Conservation (phyloP, 2,888 invertebrate genomes). For the Corythucha ciliata region DNA sequence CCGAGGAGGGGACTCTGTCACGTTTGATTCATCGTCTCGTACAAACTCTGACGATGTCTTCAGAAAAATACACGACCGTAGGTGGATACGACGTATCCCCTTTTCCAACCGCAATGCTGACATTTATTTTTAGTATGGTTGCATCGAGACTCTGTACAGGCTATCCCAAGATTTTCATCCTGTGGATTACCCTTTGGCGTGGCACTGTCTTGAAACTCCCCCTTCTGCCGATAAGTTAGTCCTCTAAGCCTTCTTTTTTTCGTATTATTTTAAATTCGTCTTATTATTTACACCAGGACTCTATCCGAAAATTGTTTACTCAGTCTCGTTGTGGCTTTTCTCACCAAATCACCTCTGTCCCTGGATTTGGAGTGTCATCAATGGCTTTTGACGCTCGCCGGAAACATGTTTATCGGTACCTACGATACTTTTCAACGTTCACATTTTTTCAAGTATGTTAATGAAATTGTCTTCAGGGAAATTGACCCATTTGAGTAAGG, state of each 20-base stretch:
- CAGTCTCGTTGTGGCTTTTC: conserved; percentile 37
- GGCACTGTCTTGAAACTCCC: no score
- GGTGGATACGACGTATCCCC: no score
- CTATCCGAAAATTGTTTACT: no score
- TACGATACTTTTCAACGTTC: no score
- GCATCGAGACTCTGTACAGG: conserved; percentile 56
- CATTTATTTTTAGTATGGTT: conserved; percentile 48
- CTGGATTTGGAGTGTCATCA: conserved; percentile 48
- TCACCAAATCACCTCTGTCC: conserved; percentile 46
- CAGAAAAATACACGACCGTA: conserved; percentile 59
- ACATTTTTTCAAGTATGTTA: no score
- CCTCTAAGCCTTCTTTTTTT: no score
- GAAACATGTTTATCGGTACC: conserved; percentile 46
- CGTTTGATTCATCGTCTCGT: conserved; percentile 47
- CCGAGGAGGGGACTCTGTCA: conserved; percentile 51
- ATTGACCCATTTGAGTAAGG: no score
- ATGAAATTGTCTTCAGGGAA: no score
- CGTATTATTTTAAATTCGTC: no score
- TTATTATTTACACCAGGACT: no score
- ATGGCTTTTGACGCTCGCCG: conserved; percentile 46
- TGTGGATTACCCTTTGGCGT: conserved; percentile 56
- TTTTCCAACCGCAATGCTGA: no score
- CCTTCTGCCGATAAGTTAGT: no score
- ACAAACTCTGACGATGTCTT: conserved; percentile 49
- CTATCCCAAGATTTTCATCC: conserved; percentile 59